Evolutionary conservation across 2,888 invertebrate genomes (phyloP).

Genomic region (Diogma glabrata): DNA sequence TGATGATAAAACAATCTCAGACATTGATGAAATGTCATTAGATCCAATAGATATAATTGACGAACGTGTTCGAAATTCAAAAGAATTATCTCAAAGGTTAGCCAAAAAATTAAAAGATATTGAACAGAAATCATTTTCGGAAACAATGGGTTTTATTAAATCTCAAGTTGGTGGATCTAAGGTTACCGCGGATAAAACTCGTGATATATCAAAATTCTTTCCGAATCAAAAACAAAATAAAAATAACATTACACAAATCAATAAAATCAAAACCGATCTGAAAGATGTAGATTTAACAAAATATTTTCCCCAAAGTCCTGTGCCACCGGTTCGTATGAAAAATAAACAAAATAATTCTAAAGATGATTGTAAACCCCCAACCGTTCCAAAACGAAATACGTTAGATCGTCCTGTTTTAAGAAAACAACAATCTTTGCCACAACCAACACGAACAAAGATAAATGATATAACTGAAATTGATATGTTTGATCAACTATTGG

Average conservation of each 20-base stretch:
- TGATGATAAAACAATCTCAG: not conserved
- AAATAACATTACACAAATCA: conserved; percentile 23
- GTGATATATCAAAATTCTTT: conserved; percentile 33
- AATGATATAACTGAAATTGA: conserved; percentile 29
- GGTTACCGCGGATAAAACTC: conserved; percentile 17
- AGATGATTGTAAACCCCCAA: conserved; percentile 9
- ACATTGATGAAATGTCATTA: not conserved
- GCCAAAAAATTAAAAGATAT: conserved; percentile 31
- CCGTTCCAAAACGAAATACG: conserved; percentile 13
- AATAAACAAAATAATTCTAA: conserved; percentile 2
- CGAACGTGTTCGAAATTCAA: conserved; percentile 5
- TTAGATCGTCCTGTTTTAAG: conserved; percentile 1
- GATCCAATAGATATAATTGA: not conserved
- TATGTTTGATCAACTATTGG: conserved; percentile 32
- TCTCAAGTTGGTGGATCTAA: conserved; percentile 31
- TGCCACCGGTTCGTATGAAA: not conserved
- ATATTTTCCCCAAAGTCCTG: conserved; percentile 34
- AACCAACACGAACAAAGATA: conserved; percentile 9
- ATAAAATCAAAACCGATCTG: conserved; percentile 34
- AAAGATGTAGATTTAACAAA: conserved; percentile 35
- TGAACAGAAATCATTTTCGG: conserved; percentile 32
- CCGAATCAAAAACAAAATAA: conserved; percentile 33
- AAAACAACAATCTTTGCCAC: not conserved
- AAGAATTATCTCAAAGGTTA: too few relatives aligned
- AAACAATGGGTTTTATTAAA: conserved; percentile 33